Percentiles rank a stretch among this genome's conserved stretches.
Conservation (phyloP, 2,113 vertebrate genomes). For the Nothobranchius furzeri region DNA sequence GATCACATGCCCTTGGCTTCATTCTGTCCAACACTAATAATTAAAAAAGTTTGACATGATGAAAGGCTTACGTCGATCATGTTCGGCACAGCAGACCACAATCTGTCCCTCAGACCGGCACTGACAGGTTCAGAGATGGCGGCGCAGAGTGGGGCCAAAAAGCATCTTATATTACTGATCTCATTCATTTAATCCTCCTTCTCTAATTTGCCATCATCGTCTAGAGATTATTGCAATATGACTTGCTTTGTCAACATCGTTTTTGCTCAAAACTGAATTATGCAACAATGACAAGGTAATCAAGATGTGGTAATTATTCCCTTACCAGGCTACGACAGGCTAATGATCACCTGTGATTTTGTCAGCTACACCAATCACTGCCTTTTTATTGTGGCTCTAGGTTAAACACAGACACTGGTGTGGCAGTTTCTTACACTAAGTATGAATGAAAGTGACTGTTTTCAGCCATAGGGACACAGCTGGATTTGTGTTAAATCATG, state of each 20-base stretch:
- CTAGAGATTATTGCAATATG: conserved; percentile 37
- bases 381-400: conserved; percentile 34
- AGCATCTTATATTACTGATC: conserved; percentile 43
- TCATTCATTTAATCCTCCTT: conserved; percentile 31
- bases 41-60: not conserved
- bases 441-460: conserved; percentile 15
- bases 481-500: not conserved
- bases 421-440: conserved; percentile 1
- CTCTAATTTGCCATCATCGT: conserved; percentile 40
- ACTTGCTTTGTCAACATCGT: conserved; percentile 50
- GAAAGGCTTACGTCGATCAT: conserved; percentile 36
- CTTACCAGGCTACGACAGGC: conserved; percentile 34
- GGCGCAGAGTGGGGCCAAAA: conserved; percentile 25
- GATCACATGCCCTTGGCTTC: no score
- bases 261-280: conserved; percentile 47
- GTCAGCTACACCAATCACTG: conserved; percentile 52
- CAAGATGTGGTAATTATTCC: conserved; percentile 48
- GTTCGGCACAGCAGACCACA: conserved; percentile 12
- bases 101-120: conserved; percentile 36
- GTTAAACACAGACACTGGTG: conserved; percentile 3
- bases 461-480: not conserved
- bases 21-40: not conserved
- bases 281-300: conserved; percentile 44
- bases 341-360: conserved; percentile 55
- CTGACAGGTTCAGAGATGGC: conserved; percentile 51